Conservation (phyloP, 1,140 invertebrate species). For the Portunus trituberculatus region DNA sequence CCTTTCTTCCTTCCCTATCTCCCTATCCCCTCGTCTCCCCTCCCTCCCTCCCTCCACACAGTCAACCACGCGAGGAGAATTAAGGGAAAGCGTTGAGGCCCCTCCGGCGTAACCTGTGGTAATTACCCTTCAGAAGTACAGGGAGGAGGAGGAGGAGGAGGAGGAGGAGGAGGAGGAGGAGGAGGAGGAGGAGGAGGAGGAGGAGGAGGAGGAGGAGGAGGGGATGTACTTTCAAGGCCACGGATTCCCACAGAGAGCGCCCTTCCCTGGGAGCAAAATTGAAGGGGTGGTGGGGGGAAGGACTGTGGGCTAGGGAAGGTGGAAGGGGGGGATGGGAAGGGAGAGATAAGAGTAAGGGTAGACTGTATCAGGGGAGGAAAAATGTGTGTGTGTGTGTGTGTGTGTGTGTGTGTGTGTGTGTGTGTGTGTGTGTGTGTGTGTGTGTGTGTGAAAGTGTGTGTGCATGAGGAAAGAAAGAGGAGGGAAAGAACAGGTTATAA, state of each 20-base stretch:
- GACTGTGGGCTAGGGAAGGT: not conserved
- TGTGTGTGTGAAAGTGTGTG: too few relatives aligned
- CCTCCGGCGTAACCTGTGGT: not conserved
- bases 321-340: too few relatives aligned
- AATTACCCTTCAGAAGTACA: not conserved
- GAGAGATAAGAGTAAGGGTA: too few relatives aligned
- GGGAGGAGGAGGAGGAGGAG: too few relatives aligned
- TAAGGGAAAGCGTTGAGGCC: not conserved
- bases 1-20: not conserved
- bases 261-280: not conserved
- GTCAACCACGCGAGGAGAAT: not conserved
- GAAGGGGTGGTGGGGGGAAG: not conserved
- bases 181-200: too few relatives aligned
- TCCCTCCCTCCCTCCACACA: not conserved
- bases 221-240: not conserved
- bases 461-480: too few relatives aligned
- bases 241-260: conserved; percentile 6
- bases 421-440: too few relatives aligned
- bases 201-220: not conserved
- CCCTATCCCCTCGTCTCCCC: not conserved
- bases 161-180: too few relatives aligned
- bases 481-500: too few relatives aligned
- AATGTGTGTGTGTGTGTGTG: too few relatives aligned
- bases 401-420: too few relatives aligned
- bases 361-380: too few relatives aligned